These are phyloP conservation scores for Scalopus aquaticus DNA, from an alignment of 2,113 vertebrate species.

Conservation along the genomic window DNA sequence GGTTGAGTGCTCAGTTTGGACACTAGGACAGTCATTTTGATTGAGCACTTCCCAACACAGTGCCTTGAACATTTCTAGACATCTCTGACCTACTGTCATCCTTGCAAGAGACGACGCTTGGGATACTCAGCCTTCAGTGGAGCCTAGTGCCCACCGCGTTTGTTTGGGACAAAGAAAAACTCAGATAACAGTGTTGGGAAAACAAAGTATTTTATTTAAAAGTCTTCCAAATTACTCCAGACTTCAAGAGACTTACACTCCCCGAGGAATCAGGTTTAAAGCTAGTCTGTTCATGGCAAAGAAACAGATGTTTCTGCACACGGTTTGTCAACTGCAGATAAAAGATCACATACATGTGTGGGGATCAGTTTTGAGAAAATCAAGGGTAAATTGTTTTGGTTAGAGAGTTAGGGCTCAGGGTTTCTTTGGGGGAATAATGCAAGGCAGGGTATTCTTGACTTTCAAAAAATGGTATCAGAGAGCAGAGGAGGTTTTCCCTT, in stretches of 20 bases:
- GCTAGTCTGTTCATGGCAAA: background rate
- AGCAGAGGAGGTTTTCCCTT: background rate
- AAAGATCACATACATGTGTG: background rate
- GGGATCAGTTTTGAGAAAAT: background rate
- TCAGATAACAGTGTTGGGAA: background rate
- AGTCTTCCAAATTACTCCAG: background rate
- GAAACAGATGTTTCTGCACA: background rate
- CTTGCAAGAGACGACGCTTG: background rate
- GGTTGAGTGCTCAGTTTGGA: background rate
- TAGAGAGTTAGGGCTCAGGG: background rate
- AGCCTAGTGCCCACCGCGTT: background rate
- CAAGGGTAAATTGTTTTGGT: slow-evolving; percentile 25
- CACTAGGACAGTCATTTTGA: background rate
- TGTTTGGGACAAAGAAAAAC: background rate
- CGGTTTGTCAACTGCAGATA: background rate
- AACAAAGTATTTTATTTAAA: background rate
- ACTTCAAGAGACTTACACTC: background rate
- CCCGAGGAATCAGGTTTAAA: background rate
- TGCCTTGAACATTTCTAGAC: background rate
- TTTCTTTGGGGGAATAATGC: background rate
- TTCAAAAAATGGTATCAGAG: background rate
- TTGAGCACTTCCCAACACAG: background rate
- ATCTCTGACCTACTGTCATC: background rate
- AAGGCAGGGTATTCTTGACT: background rate
- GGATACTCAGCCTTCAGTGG: background rate